Evolutionary conservation across 2,888 invertebrate species (phyloP).

Genomic region (Mesochorus sp.): DNA sequence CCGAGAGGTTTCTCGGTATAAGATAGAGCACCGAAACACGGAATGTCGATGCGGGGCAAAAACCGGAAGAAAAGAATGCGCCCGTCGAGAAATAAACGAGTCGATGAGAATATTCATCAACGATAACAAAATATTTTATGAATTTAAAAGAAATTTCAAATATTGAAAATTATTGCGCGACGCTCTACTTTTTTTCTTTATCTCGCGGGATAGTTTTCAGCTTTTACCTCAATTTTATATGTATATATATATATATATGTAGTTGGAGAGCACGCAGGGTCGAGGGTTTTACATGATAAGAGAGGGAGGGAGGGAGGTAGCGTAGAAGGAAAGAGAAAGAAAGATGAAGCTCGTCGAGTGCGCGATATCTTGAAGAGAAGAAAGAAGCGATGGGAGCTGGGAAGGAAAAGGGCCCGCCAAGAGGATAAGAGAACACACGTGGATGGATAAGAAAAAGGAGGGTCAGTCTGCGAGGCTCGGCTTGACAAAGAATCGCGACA

Average conservation of each 20-base stretch:
- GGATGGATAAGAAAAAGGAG: constrained; percentile 48
- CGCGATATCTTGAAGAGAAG: constrained; percentile 14
- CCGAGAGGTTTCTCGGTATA: constrained; percentile 44
- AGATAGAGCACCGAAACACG: constrained; percentile 21
- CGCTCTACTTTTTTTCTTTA: no score
- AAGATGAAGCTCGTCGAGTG: constrained; percentile 15
- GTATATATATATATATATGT: background rate
- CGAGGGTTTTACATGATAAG: constrained; percentile 45
- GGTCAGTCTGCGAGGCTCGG: constrained; percentile 59
- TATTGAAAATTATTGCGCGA: no score
- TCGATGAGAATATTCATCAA: background rate
- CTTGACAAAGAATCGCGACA: constrained; percentile 68
- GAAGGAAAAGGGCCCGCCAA: background rate
- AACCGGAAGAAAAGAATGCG: constrained; percentile 27
- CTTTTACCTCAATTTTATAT: no score
- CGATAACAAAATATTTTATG: constrained; percentile 17
- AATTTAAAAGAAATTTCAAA: no score
- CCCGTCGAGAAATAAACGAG: background rate
- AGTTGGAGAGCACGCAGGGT: constrained; percentile 8
- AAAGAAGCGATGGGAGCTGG: constrained; percentile 26
- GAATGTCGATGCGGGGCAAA: constrained; percentile 9
- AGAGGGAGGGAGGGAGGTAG: background rate
- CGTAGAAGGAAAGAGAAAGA: constrained; percentile 22
- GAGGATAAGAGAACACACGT: constrained; percentile 47
- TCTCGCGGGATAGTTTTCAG: background rate